Percentiles rank a stretch among this genome's conserved stretches.
phyloP scores from a whole-genome alignment of 2,797 vertebrate species.

The Lutjanus argentimaculatus region DNA sequence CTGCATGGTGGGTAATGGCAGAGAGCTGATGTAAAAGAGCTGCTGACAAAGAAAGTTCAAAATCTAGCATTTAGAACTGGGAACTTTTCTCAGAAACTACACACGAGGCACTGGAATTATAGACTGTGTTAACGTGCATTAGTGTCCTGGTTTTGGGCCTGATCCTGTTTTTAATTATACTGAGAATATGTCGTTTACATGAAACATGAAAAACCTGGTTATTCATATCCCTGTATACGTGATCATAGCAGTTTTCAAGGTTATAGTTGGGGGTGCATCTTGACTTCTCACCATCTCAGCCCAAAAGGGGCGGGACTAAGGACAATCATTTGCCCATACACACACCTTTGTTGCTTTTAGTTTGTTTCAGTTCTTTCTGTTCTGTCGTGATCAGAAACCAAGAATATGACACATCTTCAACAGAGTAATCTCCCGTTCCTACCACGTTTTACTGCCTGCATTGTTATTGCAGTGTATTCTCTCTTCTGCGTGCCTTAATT shows the following conservation, averaged over 20 bases:
- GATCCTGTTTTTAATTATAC: too few species aligned
- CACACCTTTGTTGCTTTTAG: background rate
- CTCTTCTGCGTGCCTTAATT: constrained; percentile 20
- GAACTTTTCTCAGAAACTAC: constrained; percentile 4
- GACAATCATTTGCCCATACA: background rate
- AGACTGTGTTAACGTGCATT: too few species aligned
- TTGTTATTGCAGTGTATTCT: constrained; percentile 17
- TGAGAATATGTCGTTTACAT: too few species aligned
- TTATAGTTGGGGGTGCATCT: too few species aligned
- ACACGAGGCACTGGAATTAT: too few species aligned
- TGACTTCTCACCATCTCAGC: too few species aligned
- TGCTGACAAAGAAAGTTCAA: constrained; percentile 4
- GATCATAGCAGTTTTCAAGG: too few species aligned
- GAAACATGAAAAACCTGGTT: too few species aligned
- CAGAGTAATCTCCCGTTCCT: background rate
- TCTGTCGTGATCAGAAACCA: constrained; percentile 12
- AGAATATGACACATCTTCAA: background rate
- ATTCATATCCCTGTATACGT: too few species aligned
- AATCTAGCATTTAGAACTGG: constrained; percentile 6
- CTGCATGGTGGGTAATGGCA: constrained; percentile 8
- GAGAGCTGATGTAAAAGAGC: constrained; percentile 1
- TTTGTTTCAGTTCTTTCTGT: background rate
- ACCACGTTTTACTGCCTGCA: background rate
- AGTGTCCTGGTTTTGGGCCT: too few species aligned
- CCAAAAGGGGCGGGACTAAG: too few species aligned